A percentile compares a stretch with the other conserved stretches of the same genome.
These are phyloP conservation scores for Ambastaia sidthimunki DNA, from an alignment of 2,797 vertebrate species.

Conservation along the genomic window DNA sequence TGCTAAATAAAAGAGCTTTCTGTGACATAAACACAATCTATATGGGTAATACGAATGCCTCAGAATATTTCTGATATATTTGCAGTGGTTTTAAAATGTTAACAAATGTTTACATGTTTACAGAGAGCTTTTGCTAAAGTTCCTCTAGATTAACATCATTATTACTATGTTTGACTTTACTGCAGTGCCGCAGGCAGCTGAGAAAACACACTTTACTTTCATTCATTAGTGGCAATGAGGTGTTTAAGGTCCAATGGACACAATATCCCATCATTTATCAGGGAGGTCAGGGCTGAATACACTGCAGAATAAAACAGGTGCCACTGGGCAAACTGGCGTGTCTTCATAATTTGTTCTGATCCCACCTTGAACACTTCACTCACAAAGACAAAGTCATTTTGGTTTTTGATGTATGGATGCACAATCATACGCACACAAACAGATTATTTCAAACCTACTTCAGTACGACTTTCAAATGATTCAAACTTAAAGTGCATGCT, in stretches of 20 bases:
- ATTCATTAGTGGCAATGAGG: slow-evolving; percentile 13
- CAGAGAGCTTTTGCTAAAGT: not conserved
- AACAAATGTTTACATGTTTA: not conserved
- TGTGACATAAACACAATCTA: not conserved
- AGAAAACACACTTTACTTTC: not conserved
- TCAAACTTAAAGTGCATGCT: no score
- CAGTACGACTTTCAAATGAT: no score
- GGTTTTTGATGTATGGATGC: not conserved
- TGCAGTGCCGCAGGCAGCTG: not conserved
- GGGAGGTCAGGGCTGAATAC: not conserved
- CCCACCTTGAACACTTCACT: not conserved
- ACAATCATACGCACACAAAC: not conserved
- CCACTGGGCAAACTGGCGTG: not conserved
- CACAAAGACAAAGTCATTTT: not conserved
- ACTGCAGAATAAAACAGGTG: not conserved
- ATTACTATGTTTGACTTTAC: slow-evolving; percentile 20
- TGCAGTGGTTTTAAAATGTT: no score
- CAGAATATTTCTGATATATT: not conserved
- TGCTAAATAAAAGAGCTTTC: not conserved
- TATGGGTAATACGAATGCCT: not conserved
- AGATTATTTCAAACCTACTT: not conserved
- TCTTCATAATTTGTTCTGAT: not conserved
- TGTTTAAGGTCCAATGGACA: not conserved
- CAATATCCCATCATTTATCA: slow-evolving; percentile 3
- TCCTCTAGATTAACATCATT: slow-evolving; percentile 5